These are phyloP conservation scores for Temnopleurus reevesii DNA, from an alignment of 53 echinoderm and acorn worm species.

Conservation along the genomic window DNA sequence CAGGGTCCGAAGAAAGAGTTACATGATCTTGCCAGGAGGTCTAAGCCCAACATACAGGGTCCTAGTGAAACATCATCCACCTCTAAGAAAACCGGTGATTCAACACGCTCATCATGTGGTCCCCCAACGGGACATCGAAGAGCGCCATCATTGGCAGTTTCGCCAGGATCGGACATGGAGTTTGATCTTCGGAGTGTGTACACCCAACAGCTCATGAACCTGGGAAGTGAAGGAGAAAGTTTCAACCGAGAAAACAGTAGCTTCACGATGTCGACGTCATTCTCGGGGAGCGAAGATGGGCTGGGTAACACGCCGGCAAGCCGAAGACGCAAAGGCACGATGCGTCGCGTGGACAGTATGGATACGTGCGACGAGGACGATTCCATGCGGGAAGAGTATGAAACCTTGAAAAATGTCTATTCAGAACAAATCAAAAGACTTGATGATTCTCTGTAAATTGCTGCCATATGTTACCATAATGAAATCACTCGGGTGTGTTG, in stretches of 20 bases:
- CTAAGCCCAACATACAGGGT: neutral
- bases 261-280: conserved; percentile 53
- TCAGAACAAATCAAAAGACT: conserved; percentile 31
- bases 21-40: conserved; percentile 8
- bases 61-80: neutral
- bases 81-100: neutral
- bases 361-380: conserved; percentile 39
- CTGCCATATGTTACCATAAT: too few relatives aligned
- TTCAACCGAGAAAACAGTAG: conserved; percentile 56
- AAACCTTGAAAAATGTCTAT: conserved; percentile 48
- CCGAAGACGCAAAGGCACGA: conserved; percentile 14
- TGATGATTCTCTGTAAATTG: conserved; percentile 19
- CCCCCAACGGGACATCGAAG: neutral
- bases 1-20: conserved; percentile 33
- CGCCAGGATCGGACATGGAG: conserved; percentile 20
- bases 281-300: conserved; percentile 56
- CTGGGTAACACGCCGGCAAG: neutral
- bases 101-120: neutral
- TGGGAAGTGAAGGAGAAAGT: conserved; percentile 53
- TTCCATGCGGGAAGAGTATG: conserved; percentile 11
- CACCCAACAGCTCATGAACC: conserved; percentile 51
- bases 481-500: too few relatives aligned
- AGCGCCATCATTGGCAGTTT: neutral
- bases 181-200: conserved; percentile 39
- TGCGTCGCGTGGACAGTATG: conserved; percentile 50